These are phyloP conservation scores for Encarsia formosa DNA, from an alignment of 2,888 invertebrate species.

Conservation along the genomic window DNA sequence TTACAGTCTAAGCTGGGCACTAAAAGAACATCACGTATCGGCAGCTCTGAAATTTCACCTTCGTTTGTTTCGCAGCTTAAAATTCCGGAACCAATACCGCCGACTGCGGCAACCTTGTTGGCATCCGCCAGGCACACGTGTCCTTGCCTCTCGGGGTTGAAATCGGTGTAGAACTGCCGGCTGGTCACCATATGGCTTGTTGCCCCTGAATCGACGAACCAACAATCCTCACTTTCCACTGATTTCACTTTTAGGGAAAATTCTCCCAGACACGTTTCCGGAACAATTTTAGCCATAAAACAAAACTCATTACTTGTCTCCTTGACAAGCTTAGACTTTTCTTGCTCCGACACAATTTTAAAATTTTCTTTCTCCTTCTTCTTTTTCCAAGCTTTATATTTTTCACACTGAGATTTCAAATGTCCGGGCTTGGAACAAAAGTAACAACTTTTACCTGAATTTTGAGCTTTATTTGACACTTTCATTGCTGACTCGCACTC, in stretches of 20 bases:
- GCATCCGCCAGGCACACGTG: slow-evolving; percentile 14
- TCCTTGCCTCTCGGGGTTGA: slow-evolving; percentile 1
- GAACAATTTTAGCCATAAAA: not conserved
- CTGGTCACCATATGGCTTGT: slow-evolving; percentile 9
- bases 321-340: not conserved
- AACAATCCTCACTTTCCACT: too few relatives aligned
- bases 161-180: not conserved
- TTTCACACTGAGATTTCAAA: slow-evolving; percentile 4
- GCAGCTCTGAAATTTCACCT: slow-evolving; percentile 5
- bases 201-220: slow-evolving; percentile 22
- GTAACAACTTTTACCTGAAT: too few relatives aligned
- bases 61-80: slow-evolving; percentile 16
- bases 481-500: too few relatives aligned
- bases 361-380: slow-evolving; percentile 4
- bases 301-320: too few relatives aligned
- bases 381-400: slow-evolving; percentile 10
- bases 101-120: slow-evolving; percentile 6
- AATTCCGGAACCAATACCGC: slow-evolving; percentile 21
- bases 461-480: too few relatives aligned
- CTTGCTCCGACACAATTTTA: slow-evolving; percentile 1
- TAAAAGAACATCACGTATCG: slow-evolving; percentile 27
- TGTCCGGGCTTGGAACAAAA: slow-evolving; percentile 13
- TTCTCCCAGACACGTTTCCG: not conserved
- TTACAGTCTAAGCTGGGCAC: slow-evolving; percentile 28
- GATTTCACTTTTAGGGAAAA: not conserved